Evolutionary conservation across 2,888 invertebrate genomes (phyloP).

Genomic region (Tubulanus polymorphus): DNA sequence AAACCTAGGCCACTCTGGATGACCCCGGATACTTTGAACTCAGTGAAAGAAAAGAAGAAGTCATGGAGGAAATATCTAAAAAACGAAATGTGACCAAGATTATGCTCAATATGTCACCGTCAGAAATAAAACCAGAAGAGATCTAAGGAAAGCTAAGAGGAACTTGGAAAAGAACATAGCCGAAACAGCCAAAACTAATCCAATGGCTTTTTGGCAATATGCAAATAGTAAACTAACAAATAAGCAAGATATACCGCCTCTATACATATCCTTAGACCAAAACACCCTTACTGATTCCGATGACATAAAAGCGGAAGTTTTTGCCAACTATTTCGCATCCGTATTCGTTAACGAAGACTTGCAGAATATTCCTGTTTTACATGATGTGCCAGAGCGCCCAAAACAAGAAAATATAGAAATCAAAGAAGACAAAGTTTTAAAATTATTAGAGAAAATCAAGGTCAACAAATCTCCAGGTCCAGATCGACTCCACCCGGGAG

Average conservation of each 20-base stretch:
- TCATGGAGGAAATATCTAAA: neutral
- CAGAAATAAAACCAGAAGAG: neutral
- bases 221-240: neutral
- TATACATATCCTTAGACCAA: neutral
- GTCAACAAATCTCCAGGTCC: too few relatives aligned
- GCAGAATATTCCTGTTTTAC: too few relatives aligned
- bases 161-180: neutral
- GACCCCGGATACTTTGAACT: neutral
- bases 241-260: neutral
- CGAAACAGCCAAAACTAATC: neutral
- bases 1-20: neutral
- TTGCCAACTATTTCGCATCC: neutral
- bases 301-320: neutral
- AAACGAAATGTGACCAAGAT: neutral
- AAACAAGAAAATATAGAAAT: too few relatives aligned
- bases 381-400: too few relatives aligned
- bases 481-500: too few relatives aligned
- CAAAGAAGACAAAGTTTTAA: too few relatives aligned
- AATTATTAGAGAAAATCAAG: too few relatives aligned
- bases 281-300: neutral
- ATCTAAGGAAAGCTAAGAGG: neutral
- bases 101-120: neutral
- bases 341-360: neutral
- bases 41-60: neutral
- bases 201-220: neutral